Base-by-base conservation (phyloP, 92 coral and sea anemone species). In the Montipora capitata region DNA sequence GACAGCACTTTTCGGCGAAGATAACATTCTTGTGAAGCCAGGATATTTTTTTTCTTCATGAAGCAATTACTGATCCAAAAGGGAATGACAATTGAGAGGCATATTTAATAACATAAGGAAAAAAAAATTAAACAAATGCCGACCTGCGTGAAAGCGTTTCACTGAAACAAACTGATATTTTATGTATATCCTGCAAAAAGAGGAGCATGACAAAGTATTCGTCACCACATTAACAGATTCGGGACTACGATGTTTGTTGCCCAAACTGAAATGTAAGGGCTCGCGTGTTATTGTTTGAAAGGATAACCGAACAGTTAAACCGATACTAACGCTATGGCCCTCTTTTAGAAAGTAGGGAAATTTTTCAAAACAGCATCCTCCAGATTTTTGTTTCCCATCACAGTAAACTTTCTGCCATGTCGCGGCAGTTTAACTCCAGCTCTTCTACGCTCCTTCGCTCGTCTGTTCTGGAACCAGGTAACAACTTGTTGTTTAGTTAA, bases 401-500 rank as follows among this genome's bases (percentile, higher is more conserved):
- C 5, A 45, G 52, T 76, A 41, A 58, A 83, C 80, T 83, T 72
- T 27, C 11, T 83, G 1, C 87, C 72, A 17, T 83, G 87, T 35
- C 49, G 11, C 2, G 80, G 72, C 1, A 83, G 57, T n/a, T 59
- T 59, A 1, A 72, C 13, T 7, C 87, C 87, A 2, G 63, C 78
- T 40, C 68, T 41, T 44, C 74, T 83, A 3, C 87, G 58, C n/a
- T 83, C 87, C 3, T 49, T 59, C 10, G 79, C 87, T 2, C 87
- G 43, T 44, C 72, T 63, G 40, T 83, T 83, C 38, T 83, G 87
- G 63, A 83, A 83, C 87, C 87, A 83, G 7, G 87, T 72, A 3
- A 83, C 43, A 20, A 83, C 79, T 8, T 73, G 87, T 12, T 74
- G 87, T 71, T 83, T 83, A 2, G 79, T 12, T 10, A 83, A 17